Base-by-base conservation (phyloP, 2,113 vertebrate species). In the Parus major region DNA sequence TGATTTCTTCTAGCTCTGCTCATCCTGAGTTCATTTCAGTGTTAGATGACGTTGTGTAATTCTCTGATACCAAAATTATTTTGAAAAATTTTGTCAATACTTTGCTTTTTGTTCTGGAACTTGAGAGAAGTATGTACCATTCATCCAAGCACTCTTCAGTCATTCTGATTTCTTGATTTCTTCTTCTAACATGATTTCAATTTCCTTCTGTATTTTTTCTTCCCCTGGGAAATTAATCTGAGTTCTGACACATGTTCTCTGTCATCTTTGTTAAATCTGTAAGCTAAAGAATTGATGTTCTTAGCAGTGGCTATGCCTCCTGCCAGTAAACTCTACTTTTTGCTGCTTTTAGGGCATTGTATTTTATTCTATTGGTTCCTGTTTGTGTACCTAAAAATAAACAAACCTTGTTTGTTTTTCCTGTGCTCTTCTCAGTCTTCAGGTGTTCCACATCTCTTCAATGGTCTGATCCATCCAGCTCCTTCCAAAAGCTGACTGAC, bases 221-320 rank as follows among this genome's bases (percentile, higher is more conserved):
- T 93, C 85, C 76, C 76, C 27, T 88, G 90, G 88, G 90, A 93
- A 93, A 95, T 96, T 90, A 92, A 42, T 93, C 73, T 65, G 93
- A 81, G 61, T 86, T 85, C 72, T 84, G 86, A 94, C 88, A 81
- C 29, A 56, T 93, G 90, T 93, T 96, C 88, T 73, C 52, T 82
- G 35, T 93, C 63, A 24, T 90, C 71, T 81, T 81, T 75, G 72
- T 55, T 92, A 82, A 93, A 76, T 93, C 72, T 88, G 44, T 36
- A 56, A 92, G 65, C 72, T 59, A 65, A 71, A 64, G 60, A 83
- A 81, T 35, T 83, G 68, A 75, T 93, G 72, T 82, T 96, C 61
- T 63, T 66, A 39, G 59, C 24, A 63, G 68, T 33, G 52, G 52
- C 69, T 93, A 4, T 82, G 24, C 25, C 22, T 89, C 25, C n/a